These are phyloP conservation scores for Agrotis clavis DNA, from an alignment of 2,888 invertebrate genomes.

Conservation along the genomic window DNA sequence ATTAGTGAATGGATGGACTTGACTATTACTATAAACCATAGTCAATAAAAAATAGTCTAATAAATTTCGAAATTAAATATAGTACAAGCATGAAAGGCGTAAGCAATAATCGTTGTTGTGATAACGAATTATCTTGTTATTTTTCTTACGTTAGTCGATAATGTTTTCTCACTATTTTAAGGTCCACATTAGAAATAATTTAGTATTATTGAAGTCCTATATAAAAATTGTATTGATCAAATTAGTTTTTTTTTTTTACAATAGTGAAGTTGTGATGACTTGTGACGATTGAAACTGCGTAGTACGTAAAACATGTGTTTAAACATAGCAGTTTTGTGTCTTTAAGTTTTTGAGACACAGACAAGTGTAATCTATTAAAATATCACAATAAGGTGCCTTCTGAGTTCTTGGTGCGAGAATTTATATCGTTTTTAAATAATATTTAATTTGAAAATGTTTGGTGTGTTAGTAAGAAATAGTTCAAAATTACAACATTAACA, in stretches of 20 bases:
- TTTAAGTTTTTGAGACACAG: slow-evolving; percentile 16
- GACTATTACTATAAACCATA: slow-evolving; percentile 25
- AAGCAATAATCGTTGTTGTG: slow-evolving; percentile 62
- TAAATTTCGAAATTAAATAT: slow-evolving; percentile 50
- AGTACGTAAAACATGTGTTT: slow-evolving; percentile 11
- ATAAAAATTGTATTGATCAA: slow-evolving; percentile 55
- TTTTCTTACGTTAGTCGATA: slow-evolving; percentile 52
- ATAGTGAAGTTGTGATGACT: background rate
- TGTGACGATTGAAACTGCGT: background rate
- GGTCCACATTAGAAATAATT: slow-evolving; percentile 72
- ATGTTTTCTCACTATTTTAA: slow-evolving; percentile 72
- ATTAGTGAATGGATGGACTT: slow-evolving; percentile 50
- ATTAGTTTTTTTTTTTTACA: slow-evolving; percentile 33
- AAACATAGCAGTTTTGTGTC: slow-evolving; percentile 38
- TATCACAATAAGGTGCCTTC: slow-evolving; percentile 73
- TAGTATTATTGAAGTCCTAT: slow-evolving; percentile 69
- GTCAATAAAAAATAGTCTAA: slow-evolving; percentile 47
- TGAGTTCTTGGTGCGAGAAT: slow-evolving; percentile 70
- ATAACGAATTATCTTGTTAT: slow-evolving; percentile 53
- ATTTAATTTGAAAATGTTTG: slow-evolving; percentile 45
- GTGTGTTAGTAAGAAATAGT: slow-evolving; percentile 32
- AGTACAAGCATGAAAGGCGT: slow-evolving; percentile 54
- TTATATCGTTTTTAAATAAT: slow-evolving; percentile 50
- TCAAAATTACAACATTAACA: slow-evolving; percentile 8
- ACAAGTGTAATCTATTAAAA: slow-evolving; percentile 21